These are phyloP conservation scores for Pogoniulus pusillus DNA, from an alignment of 2,797 vertebrate genomes.

Conservation along the genomic window DNA sequence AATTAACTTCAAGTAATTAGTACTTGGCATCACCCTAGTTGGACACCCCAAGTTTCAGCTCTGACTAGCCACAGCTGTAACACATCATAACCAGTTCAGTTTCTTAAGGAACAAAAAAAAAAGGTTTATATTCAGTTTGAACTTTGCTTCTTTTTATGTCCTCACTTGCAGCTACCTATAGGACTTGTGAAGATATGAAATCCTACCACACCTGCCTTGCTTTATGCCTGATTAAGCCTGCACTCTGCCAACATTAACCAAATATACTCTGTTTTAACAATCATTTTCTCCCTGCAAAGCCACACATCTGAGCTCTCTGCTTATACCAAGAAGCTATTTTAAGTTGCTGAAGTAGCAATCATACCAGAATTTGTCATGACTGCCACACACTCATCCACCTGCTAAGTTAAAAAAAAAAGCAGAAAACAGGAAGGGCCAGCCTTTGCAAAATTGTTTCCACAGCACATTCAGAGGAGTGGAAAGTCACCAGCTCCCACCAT, in stretches of 20 bases:
- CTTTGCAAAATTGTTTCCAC: constrained; percentile 22
- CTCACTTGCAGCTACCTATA: not conserved
- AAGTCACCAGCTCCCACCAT: constrained; percentile 8
- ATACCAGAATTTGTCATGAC: not conserved
- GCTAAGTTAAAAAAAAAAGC: not conserved
- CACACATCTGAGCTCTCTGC: not conserved
- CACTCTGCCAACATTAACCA: not conserved
- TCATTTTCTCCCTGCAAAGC: not conserved
- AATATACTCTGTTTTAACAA: not conserved
- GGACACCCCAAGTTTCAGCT: not conserved
- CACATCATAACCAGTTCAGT: not conserved
- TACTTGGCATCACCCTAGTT: not conserved
- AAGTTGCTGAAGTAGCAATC: constrained; percentile 24
- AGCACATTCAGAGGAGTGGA: not conserved
- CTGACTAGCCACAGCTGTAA: not conserved
- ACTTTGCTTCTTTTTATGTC: not conserved
- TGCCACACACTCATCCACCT: constrained; percentile 1
- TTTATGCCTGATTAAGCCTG: not conserved
- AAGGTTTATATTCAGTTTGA: not conserved
- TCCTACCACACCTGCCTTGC: not conserved
- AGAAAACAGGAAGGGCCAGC: not conserved
- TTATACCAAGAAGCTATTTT: constrained; percentile 19
- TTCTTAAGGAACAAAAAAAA: not conserved
- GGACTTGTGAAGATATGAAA: not conserved
- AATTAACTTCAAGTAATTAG: constrained; percentile 26